phyloP scores from a whole-genome alignment of 1,140 invertebrate species.

The Ctenoplectra terminalis region DNA sequence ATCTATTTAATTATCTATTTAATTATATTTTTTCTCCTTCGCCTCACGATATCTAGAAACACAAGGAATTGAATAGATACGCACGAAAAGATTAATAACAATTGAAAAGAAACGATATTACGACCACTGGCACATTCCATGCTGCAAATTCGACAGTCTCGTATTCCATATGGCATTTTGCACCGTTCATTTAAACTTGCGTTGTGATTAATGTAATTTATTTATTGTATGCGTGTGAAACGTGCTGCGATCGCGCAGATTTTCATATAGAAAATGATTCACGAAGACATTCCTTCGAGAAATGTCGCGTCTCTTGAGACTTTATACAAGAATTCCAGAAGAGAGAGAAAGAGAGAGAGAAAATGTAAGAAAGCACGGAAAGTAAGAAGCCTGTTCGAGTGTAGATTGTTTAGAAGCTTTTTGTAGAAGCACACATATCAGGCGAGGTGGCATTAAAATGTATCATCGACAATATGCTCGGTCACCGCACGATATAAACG shows the following conservation, averaged over 20 bases:
- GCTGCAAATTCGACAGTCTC: slow-evolving; percentile 58
- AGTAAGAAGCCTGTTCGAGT: neutral
- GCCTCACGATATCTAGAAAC: too few species aligned
- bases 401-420: slow-evolving; percentile 23
- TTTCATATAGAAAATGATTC: neutral
- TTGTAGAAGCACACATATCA: slow-evolving; percentile 63
- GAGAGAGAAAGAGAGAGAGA: neutral
- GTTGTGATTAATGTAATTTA: slow-evolving; percentile 68
- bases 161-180: slow-evolving; percentile 74
- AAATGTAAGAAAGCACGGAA: neutral
- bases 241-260: neutral
- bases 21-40: neutral
- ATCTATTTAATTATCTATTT: too few species aligned
- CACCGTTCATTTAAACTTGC: slow-evolving; percentile 58
- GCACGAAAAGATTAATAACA: slow-evolving; percentile 15
- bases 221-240: slow-evolving; percentile 59
- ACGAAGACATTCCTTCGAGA: too few species aligned
- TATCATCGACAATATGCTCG: slow-evolving; percentile 39
- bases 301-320: neutral
- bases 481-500: neutral
- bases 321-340: neutral
- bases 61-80: neutral
- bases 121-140: slow-evolving; percentile 68
- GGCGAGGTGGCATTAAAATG: neutral
- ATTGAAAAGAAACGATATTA: slow-evolving; percentile 40